A percentile compares a stretch with the other conserved stretches of the same genome.
Evolutionary conservation across 2,113 vertebrate species (phyloP).

Genomic region (Speoplatyrhinus poulsoni): DNA sequence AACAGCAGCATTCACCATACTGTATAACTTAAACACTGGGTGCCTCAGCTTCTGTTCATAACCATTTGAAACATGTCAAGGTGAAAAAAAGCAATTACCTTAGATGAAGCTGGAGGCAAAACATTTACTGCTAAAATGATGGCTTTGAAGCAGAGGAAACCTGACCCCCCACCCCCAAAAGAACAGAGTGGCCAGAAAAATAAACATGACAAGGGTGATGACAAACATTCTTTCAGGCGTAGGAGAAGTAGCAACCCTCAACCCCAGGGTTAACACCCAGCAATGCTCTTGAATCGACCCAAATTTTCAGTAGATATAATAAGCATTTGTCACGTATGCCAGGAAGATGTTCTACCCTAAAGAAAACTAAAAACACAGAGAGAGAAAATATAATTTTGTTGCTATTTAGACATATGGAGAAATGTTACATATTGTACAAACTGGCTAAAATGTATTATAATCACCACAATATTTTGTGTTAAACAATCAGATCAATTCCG

Average conservation of each 20-base stretch:
- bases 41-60: constrained; percentile 35
- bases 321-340: too few species aligned
- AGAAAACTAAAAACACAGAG: too few species aligned
- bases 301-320: too few species aligned
- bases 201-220: constrained; percentile 50
- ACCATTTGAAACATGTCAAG: constrained; percentile 68
- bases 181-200: constrained; percentile 44
- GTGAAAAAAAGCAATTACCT: constrained; percentile 56
- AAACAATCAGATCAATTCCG: too few species aligned
- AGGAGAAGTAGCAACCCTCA: not conserved
- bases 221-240: constrained; percentile 38
- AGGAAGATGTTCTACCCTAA: too few species aligned
- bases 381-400: too few species aligned
- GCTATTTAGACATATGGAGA: too few species aligned
- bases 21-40: constrained; percentile 26
- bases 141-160: constrained; percentile 69
- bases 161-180: constrained; percentile 3
- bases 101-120: constrained; percentile 61
- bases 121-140: constrained; percentile 66
- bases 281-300: too few species aligned
- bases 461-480: too few species aligned
- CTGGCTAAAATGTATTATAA: too few species aligned
- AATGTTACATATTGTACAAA: too few species aligned
- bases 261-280: too few species aligned
- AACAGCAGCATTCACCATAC: constrained; percentile 6